Evolutionary conservation across 2,113 vertebrate genomes (phyloP), one percentile per base, ranked within the genome.

Genomic region (Ploceus nigricollis): DNA sequence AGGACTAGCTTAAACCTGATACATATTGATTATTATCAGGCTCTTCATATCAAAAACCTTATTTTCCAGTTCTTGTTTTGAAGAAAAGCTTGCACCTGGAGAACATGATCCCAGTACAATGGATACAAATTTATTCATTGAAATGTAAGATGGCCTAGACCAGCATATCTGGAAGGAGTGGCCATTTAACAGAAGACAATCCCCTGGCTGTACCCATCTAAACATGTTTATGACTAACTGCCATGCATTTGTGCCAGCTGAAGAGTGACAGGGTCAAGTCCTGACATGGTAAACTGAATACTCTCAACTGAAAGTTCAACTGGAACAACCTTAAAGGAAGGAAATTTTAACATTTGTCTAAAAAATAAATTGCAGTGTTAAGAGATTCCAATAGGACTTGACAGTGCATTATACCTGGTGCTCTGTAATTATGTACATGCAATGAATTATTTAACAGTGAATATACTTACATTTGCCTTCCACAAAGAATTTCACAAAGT

Each of bases 401-500:
- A 63, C 18, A 53, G 10, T 15, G 11, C 9, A 40, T 54, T 42
- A 30, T 39, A 28, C 39, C 57, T 35, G 19, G 30, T 64, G 27
- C 10, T 65, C 40, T 69, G 22, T 65, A 79, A 87, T 54, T 48
- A 57, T 2, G 3, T 17, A 42, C 7, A 30, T 13, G 9, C 27
- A 48, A 53, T 61, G 5, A 79, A 60, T 82, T 90, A 50, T 47
- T 92, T 33, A 65, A 4, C 47, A 44, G 9, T 19, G 45, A 75
- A 58, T 57, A 30, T 22, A 63, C 82, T 83, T 81, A 89, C 96
- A 0, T 5, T 0, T 0, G 1, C 0, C 3, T 4, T 7, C 0
- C 21, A 1, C 7, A 3, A 0, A 7, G 15, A 51, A 64, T 1
- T 0, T 0, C 63, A 96, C 68, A 0, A 0, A 0, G 44, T 97